Conservation (phyloP, 2,113 vertebrate species). For the Myrmecophaga tridactyla region DNA sequence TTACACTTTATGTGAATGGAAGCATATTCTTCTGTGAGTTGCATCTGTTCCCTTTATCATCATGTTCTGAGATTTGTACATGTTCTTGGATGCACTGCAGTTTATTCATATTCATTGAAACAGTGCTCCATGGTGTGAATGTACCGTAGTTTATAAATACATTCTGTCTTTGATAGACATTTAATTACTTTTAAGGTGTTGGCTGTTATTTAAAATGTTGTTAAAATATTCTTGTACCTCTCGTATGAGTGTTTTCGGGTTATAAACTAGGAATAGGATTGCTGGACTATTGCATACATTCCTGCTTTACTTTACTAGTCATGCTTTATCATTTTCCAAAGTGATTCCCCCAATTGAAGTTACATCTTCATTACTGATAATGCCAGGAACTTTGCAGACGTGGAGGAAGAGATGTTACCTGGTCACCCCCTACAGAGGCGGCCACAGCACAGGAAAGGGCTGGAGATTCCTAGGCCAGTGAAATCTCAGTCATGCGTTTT, state of each 20-base stretch:
- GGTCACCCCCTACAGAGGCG: not conserved
- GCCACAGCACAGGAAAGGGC: not conserved
- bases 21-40: not conserved
- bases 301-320: not conserved
- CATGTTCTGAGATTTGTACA: not conserved
- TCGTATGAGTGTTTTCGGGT: not conserved
- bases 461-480: not conserved
- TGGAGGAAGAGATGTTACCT: not conserved
- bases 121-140: too few relatives aligned
- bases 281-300: not conserved
- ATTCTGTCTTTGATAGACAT: too few relatives aligned
- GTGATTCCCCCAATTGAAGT: not conserved
- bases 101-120: not conserved
- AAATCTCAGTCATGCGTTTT: not conserved
- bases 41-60: not conserved
- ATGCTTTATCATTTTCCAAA: not conserved
- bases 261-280: not conserved
- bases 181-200: too few relatives aligned
- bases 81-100: not conserved
- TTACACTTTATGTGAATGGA: not conserved
- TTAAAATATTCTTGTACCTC: not conserved
- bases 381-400: not conserved
- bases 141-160: too few relatives aligned
- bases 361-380: not conserved
- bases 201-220: not conserved